These are phyloP conservation scores for Myripristis jacobus DNA, from an alignment of 2,797 vertebrate genomes.

Conservation along the genomic window DNA sequence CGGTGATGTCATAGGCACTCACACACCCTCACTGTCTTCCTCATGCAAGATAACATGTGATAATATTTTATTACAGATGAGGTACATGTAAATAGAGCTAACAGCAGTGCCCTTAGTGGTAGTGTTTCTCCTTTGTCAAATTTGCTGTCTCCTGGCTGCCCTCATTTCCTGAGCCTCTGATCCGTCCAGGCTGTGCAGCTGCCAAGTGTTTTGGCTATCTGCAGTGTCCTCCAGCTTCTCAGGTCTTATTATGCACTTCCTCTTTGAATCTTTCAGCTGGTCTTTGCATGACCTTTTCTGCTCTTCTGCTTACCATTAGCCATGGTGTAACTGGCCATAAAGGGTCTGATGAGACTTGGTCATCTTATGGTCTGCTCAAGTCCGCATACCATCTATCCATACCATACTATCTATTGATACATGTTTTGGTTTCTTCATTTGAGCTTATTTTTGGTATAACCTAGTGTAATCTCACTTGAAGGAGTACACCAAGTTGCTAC, in stretches of 20 bases:
- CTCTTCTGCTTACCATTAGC: neutral
- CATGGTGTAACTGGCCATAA: neutral
- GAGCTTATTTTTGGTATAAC: too few species aligned
- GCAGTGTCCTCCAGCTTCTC: conserved; percentile 41
- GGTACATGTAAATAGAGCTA: conserved; percentile 11
- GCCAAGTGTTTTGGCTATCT: conserved; percentile 35
- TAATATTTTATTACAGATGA: conserved; percentile 29
- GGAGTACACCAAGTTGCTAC: too few species aligned
- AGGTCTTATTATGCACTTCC: conserved; percentile 43
- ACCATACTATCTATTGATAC: too few species aligned
- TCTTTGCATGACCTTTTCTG: conserved; percentile 6
- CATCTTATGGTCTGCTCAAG: neutral
- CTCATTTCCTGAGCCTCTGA: conserved; percentile 22
- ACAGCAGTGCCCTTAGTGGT: conserved; percentile 5
- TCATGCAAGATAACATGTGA: conserved; percentile 34
- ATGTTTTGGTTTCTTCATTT: too few species aligned
- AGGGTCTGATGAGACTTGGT: too few species aligned
- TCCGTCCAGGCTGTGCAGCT: conserved; percentile 25
- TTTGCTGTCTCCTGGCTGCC: conserved; percentile 1
- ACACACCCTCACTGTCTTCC: conserved; percentile 5
- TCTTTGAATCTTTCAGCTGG: conserved; percentile 4
- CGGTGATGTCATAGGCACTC: conserved; percentile 41
- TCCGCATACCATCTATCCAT: too few species aligned
- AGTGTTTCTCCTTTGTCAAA: too few species aligned
- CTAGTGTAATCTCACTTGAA: too few species aligned